These are phyloP conservation scores for Xylocampa areola DNA, from an alignment of 2,888 invertebrate genomes.

Conservation along the genomic window DNA sequence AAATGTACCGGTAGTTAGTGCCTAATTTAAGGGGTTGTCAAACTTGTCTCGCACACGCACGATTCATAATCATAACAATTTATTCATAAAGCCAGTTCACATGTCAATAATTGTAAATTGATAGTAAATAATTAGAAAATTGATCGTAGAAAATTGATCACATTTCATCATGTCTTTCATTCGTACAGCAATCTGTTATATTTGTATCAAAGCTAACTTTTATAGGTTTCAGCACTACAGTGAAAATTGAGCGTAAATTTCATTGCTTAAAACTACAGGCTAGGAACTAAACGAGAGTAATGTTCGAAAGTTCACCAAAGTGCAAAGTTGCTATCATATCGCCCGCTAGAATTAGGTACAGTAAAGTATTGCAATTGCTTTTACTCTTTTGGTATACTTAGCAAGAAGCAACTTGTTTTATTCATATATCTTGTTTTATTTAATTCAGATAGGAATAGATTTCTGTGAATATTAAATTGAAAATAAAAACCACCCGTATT, in stretches of 20 bases:
- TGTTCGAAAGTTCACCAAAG: constrained; percentile 41
- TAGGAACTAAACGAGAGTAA: constrained; percentile 36
- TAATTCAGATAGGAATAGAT: no score
- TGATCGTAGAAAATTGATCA: not conserved
- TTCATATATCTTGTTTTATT: no score
- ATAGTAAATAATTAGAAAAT: no score
- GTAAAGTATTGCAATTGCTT: constrained; percentile 32
- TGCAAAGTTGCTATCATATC: constrained; percentile 51
- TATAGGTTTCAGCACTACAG: constrained; percentile 12
- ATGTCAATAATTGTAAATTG: no score
- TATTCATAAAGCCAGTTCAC: no score
- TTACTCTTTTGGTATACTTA: constrained; percentile 24
- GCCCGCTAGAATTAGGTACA: constrained; percentile 30
- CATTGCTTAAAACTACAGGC: constrained; percentile 23
- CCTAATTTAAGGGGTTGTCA: no score
- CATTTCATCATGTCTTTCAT: not conserved
- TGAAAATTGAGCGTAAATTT: constrained; percentile 39
- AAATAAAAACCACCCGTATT: no score
- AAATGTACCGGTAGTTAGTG: no score
- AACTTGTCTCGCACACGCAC: no score
- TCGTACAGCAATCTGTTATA: no score
- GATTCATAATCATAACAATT: no score
- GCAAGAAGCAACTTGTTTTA: constrained; percentile 13
- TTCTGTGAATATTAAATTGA: no score
- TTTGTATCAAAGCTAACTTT: not conserved